Evolutionary conservation across 2,797 vertebrate genomes (phyloP), one percentile per base, ranked within the genome.

Genomic region (Takifugu rubripes): DNA sequence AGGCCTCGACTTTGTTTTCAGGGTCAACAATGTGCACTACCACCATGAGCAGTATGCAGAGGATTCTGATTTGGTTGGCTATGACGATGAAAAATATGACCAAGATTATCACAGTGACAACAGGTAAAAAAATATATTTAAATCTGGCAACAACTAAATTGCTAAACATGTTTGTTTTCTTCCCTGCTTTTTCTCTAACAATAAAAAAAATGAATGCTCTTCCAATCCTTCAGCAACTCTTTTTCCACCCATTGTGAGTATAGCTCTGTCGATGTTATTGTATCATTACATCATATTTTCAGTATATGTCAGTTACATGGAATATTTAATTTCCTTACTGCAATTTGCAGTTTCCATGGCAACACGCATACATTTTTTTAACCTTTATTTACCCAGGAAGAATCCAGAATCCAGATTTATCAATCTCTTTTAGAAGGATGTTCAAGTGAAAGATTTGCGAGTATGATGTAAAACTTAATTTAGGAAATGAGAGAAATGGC

Each of bases 41-140:
- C 90, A 91, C 55, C 91, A 90, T 0, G 63, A 68, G 0, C 82
- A 92, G 54, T 94, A 80, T 1, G 84, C 83, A 59, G 90, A 92
- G 25, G 93, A 93, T 55, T 59, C 70, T 4, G 75, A 81, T 5
- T 85, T 91, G 0, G 86, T 82, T 1, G 90, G 84, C 70, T 94
- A 92, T 73, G 88, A 89, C 64, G 88, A 93, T 58, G 95, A 91
- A 16, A 89, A 92, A 79, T 94, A 94, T 12, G 78, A 79, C 72
- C 89, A 92, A 43, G 93, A 94, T 26, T 84, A 88, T 82, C 90
- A 92, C 75, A 91, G 89, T 48, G 94, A 93, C 36, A 93, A 91
- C 91, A 96, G 95, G 95, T 97, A 6, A 29, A 52, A 11, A 29
- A 42, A 58, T 53, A 52, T 26, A 31, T 52, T 11, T 6, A 33